Evolutionary conservation across 2,113 vertebrate genomes (phyloP).

Genomic region (Todiramphus saurophagus): DNA sequence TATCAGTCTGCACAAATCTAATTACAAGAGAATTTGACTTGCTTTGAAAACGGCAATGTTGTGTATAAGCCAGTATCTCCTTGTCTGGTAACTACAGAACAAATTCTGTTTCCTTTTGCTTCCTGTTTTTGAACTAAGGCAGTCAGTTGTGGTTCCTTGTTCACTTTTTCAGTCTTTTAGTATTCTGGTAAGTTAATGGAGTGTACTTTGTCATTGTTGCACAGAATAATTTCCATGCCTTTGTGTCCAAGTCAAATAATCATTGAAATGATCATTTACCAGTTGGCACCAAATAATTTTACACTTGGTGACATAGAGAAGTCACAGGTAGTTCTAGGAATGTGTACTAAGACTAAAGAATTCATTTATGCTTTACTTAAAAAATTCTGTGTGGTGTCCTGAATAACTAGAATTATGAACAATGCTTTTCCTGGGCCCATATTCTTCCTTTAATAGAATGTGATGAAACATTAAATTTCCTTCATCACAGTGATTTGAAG

Average conservation of each 20-base stretch:
- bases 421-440: neutral
- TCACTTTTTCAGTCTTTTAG: neutral
- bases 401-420: neutral
- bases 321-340: neutral
- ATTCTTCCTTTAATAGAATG: neutral
- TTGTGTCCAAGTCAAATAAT: neutral
- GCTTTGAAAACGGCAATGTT: neutral
- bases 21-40: neutral
- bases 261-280: neutral
- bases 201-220: neutral
- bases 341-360: neutral
- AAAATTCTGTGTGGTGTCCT: neutral
- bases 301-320: neutral
- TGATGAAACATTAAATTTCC: neutral
- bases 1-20: neutral
- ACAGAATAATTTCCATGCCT: neutral
- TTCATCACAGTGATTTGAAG: neutral
- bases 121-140: neutral
- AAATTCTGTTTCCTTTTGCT: neutral
- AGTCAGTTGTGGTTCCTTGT: neutral
- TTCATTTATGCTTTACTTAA: neutral
- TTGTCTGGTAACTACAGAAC: neutral
- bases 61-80: neutral
- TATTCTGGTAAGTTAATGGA: neutral
- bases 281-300: neutral